Conservation (phyloP, 2,113 vertebrate species). For the Thalassarche chlororhynchos region DNA sequence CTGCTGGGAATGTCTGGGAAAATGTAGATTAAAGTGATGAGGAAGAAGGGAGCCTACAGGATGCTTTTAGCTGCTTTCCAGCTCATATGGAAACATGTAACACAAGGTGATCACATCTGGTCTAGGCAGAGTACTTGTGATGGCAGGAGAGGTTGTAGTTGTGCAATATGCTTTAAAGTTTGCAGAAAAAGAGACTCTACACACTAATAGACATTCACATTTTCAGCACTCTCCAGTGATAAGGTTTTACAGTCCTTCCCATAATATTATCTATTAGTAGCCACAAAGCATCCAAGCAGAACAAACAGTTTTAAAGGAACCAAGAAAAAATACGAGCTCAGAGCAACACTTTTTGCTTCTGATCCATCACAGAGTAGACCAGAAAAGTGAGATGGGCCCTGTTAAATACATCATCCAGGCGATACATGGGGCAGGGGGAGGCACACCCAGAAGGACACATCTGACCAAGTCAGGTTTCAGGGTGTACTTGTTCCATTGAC, state of each 20-base stretch:
- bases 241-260: not conserved
- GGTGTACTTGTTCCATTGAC: not conserved
- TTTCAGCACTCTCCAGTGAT: not conserved
- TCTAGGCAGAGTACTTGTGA: not conserved
- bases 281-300: constrained; percentile 10
- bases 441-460: not conserved
- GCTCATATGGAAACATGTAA: not conserved
- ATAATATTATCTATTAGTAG: not conserved
- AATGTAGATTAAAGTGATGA: not conserved
- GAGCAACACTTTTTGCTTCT: not conserved
- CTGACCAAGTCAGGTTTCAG: not conserved
- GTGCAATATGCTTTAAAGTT: not conserved
- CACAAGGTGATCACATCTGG: not conserved
- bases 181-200: not conserved
- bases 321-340: not conserved
- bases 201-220: not conserved
- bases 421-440: not conserved
- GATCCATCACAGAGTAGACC: not conserved
- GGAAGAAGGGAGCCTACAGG: not conserved
- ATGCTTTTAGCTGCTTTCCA: not conserved
- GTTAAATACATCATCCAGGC: rapidly evolving
- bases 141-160: not conserved
- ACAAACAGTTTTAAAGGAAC: not conserved
- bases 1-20: not conserved
- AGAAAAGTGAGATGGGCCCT: not conserved